Evolutionary conservation across 64 coral and sea anemone genomes (phyloP).

Genomic region (Orbicella faveolata): DNA sequence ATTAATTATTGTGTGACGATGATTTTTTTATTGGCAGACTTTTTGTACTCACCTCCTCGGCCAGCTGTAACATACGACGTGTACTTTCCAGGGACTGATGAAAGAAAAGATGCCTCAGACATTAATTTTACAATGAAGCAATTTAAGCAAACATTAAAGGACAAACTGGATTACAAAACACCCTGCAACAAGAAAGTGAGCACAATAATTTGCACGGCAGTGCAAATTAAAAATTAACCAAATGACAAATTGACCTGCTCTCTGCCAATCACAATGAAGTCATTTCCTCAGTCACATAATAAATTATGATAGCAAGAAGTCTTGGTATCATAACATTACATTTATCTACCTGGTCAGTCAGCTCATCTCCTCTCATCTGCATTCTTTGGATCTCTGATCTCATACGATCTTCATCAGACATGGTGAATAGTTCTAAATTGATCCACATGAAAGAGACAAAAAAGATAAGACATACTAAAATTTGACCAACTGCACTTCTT

Average conservation of each 20-base stretch:
- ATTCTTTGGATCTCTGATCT: conserved; percentile 84
- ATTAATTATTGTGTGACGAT: not conserved
- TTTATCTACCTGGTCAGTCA: conserved; percentile 84
- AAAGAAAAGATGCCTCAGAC: not conserved
- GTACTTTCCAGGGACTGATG: conserved; percentile 92
- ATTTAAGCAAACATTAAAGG: no score
- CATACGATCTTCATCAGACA: conserved; percentile 98
- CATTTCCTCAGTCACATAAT: no score
- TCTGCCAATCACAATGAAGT: no score
- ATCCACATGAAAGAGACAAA: not conserved
- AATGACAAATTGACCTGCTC: no score
- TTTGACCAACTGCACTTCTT: no score
- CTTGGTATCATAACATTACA: no score
- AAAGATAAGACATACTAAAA: not conserved
- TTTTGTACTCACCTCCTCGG: conserved; percentile 82
- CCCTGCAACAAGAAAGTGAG: no score
- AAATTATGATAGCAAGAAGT: no score
- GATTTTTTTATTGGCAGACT: not conserved
- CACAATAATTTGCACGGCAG: no score
- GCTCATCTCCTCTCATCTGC: conserved; percentile 86
- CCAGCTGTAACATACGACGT: conserved; percentile 78
- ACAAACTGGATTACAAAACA: not conserved
- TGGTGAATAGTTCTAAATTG: conserved; percentile 24
- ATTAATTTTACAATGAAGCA: no score
- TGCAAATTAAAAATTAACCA: no score